phyloP scores from a whole-genome alignment of 64 coral and sea anemone species.

The Montipora foliosa region DNA sequence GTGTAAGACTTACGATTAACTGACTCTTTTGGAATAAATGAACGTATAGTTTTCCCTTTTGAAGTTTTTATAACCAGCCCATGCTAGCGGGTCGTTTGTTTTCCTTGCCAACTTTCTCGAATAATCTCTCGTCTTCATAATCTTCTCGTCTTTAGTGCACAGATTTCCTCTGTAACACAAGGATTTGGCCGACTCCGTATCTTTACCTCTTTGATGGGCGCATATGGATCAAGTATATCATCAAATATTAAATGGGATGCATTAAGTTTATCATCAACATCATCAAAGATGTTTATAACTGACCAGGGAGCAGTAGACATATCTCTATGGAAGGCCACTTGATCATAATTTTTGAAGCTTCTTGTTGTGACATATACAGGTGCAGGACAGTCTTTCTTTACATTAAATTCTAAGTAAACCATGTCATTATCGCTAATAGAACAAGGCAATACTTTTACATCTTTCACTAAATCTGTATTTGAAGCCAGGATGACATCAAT shows the following conservation, averaged over 20 bases:
- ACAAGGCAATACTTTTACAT: background rate
- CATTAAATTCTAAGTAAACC: conserved; percentile 8
- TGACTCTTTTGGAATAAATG: too few species aligned
- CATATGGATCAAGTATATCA: conserved; percentile 43
- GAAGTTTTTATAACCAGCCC: conserved; percentile 44
- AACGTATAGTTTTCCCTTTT: background rate
- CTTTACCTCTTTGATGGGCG: background rate
- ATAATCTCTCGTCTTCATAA: conserved; percentile 1
- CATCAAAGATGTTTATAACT: conserved; percentile 55
- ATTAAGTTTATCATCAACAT: too few species aligned
- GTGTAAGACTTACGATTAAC: background rate
- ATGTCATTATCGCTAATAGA: conserved; percentile 20
- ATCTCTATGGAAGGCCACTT: conserved; percentile 35
- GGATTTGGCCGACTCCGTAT: background rate
- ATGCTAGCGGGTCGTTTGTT: conserved; percentile 45
- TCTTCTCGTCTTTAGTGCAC: too few species aligned
- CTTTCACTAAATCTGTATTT: background rate
- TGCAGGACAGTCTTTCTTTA: conserved; percentile 35
- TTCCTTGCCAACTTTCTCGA: conserved; percentile 53
- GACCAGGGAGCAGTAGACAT: conserved; percentile 53
- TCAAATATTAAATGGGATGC: conserved; percentile 34
- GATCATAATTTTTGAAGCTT: conserved; percentile 62
- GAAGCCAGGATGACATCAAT: background rate
- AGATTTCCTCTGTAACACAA: too few species aligned
- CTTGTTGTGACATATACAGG: conserved; percentile 5